Conservation (phyloP, 2,888 invertebrate species). For the Diaperis boleti region DNA sequence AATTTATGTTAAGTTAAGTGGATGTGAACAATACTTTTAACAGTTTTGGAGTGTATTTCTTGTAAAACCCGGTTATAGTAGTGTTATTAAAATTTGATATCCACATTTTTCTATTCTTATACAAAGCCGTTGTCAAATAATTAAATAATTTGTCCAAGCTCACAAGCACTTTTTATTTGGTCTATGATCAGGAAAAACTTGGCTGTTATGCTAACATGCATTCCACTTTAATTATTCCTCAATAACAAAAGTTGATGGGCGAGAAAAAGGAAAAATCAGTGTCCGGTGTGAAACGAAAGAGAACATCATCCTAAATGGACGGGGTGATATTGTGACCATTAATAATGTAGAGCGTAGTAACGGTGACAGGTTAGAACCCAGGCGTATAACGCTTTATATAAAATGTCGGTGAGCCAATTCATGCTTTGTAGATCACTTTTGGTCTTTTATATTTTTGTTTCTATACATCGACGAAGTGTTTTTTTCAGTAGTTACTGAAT, state of each 20-base stretch:
- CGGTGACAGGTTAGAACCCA: slow-evolving; percentile 29
- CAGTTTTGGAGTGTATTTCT: no score
- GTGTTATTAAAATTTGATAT: no score
- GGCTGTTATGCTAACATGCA: no score
- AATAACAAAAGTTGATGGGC: not conserved
- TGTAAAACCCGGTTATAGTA: no score
- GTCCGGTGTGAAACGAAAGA: slow-evolving; percentile 10
- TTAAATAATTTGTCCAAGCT: no score
- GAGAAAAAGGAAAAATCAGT: slow-evolving; percentile 13
- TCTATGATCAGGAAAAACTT: no score
- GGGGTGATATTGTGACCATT: slow-evolving; percentile 27
- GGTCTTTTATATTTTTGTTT: not conserved
- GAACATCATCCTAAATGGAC: slow-evolving; percentile 27
- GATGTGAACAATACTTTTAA: no score
- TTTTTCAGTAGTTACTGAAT: not conserved
- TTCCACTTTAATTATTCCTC: not conserved
- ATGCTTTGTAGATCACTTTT: not conserved
- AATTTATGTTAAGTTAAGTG: no score
- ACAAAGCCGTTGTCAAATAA: no score
- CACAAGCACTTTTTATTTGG: no score
- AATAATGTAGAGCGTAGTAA: slow-evolving; percentile 27
- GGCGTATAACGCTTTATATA: slow-evolving; percentile 24
- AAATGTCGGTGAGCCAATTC: slow-evolving; percentile 16
- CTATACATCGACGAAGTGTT: not conserved
- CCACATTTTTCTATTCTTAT: no score